Evolutionary conservation across 1,140 invertebrate species (phyloP), one percentile per base, ranked within the genome.

Genomic region (Bathynomus jamesi): DNA sequence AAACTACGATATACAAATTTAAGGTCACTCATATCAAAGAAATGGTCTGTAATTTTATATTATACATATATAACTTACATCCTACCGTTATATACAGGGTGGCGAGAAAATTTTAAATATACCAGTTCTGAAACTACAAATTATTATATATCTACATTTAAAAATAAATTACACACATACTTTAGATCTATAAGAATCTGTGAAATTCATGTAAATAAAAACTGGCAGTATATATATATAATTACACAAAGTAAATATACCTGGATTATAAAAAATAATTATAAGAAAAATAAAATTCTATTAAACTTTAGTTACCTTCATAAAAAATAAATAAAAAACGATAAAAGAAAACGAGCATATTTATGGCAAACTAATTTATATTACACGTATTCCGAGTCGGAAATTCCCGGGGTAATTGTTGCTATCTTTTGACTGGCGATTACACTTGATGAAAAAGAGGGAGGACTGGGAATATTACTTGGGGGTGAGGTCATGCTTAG

Each of bases 281-380:
- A 17, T 73, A 53, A 75, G n/a, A 77, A 29, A 27, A 25, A 64
- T 64, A 25, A 0, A 30, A 25, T 65, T 65, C 27, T 65, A 7
- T 28, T 65, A 28, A 13, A 28, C 5, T 65, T 3, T 27, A 4
- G 21, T 0, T 27, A 29, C 11, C n/a, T 4, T 65, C 17, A 40
- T 40, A 5, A 53, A 53, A 5, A 53, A 21, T 17, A 53, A 53
- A 53, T 53, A 53, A 53, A 53, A 53, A 53, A 2, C 1, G 40
- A 53, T 53, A 17, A 2, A 3, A 17, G 21, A 53, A 53, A 2
- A 53, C 21, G 21, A 53, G 40, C 21, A 17, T 53, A 17, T 3
- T 53, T 53, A 17, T 17, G 40, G 40, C 40, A 53, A 53, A 21
- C 28, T 28, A 24, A 25, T 17, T 13, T 13, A 17, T 13, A 25